Evolutionary conservation across 35 echinoderm and acorn worm species (phyloP).

Genomic region (Apostichopus japonicus): DNA sequence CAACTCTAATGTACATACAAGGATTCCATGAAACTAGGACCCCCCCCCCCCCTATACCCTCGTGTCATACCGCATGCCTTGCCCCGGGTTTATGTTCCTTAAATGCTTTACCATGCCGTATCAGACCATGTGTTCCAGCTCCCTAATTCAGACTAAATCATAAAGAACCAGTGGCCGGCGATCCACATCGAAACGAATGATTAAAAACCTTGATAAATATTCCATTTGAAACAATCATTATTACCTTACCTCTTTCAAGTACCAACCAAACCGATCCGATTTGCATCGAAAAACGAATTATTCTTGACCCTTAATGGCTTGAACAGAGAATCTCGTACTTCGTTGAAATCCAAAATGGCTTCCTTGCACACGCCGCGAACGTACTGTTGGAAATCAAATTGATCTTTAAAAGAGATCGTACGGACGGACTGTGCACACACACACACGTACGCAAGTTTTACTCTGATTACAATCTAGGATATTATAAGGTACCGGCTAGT

Average conservation of each 20-base stretch:
- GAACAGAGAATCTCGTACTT: background rate
- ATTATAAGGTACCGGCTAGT: background rate
- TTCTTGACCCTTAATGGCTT: background rate
- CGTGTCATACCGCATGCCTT: too few relatives aligned
- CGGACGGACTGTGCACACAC: background rate
- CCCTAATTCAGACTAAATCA: too few relatives aligned
- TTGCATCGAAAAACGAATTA: background rate
- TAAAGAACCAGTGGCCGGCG: too few relatives aligned
- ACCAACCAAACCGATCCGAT: background rate
- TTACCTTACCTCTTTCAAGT: background rate
- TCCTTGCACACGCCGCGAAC: background rate
- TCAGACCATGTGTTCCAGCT: too few relatives aligned
- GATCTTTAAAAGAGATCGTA: background rate
- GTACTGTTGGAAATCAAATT: background rate
- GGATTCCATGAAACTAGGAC: too few relatives aligned
- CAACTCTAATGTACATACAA: too few relatives aligned
- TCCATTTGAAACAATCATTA: too few relatives aligned
- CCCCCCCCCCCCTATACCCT: too few relatives aligned
- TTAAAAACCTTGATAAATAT: too few relatives aligned
- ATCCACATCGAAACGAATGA: too few relatives aligned
- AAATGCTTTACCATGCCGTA: too few relatives aligned
- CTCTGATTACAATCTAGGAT: background rate
- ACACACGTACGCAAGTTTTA: background rate
- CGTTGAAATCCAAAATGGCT: slow-evolving; percentile 56
- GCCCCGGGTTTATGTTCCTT: too few relatives aligned